Percentiles rank a stretch among this genome's conserved stretches.
phyloP scores from a whole-genome alignment of 2,888 invertebrate genomes.

The Girardia tigrina region DNA sequence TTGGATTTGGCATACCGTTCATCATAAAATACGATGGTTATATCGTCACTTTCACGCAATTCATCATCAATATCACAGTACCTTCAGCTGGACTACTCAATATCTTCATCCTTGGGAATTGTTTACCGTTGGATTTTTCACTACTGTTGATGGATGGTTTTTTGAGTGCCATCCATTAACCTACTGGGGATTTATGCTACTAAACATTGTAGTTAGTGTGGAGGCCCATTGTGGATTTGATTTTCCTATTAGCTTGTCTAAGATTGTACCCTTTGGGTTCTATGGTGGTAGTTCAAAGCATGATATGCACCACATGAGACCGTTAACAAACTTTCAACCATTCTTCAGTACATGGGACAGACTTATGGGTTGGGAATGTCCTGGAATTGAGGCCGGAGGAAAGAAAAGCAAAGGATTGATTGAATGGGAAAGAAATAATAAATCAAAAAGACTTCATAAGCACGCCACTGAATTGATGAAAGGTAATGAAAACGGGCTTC shows the following conservation, averaged over 20 bases:
- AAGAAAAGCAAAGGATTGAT: slow-evolving; percentile 41
- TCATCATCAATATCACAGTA: slow-evolving; percentile 51
- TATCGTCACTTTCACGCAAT: slow-evolving; percentile 51
- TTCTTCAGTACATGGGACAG: slow-evolving; percentile 51
- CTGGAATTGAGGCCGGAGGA: slow-evolving; percentile 44
- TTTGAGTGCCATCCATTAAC: slow-evolving; percentile 50
- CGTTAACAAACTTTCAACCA: slow-evolving; percentile 51
- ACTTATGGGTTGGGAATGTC: slow-evolving; percentile 47
- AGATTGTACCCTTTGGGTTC: slow-evolving; percentile 45
- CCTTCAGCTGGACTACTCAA: slow-evolving; percentile 51
- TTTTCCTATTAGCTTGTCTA: slow-evolving; percentile 50
- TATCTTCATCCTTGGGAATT: slow-evolving; percentile 53
- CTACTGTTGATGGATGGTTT: slow-evolving; percentile 50
- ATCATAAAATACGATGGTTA: slow-evolving; percentile 50
- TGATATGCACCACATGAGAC: slow-evolving; percentile 52
- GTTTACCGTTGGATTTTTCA: slow-evolving; percentile 50
- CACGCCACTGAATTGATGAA: slow-evolving; percentile 35
- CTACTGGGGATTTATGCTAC: slow-evolving; percentile 51
- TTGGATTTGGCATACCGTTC: slow-evolving; percentile 50
- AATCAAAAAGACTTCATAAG: slow-evolving; percentile 25
- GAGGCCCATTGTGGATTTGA: slow-evolving; percentile 52
- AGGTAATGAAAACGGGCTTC: slow-evolving; percentile 35
- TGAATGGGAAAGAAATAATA: slow-evolving; percentile 42
- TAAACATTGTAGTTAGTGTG: slow-evolving; percentile 49
- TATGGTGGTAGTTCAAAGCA: slow-evolving; percentile 52